Conservation (phyloP, 2,113 vertebrate species). For the Sturnus vulgaris region DNA sequence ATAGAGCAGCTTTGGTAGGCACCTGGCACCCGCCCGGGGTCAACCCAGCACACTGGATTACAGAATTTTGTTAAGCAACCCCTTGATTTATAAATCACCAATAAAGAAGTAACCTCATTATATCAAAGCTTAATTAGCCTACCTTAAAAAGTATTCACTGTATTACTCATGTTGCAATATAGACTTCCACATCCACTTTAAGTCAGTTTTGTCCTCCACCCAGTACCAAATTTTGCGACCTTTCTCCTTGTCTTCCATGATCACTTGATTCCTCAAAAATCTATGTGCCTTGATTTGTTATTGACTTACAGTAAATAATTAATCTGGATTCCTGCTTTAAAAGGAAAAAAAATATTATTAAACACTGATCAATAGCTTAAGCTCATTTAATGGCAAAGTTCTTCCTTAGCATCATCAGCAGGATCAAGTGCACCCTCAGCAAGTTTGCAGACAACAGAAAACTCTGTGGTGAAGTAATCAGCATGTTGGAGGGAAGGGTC, state of each 20-base stretch:
- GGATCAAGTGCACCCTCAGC: neutral
- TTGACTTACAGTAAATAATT: neutral
- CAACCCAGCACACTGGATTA: neutral
- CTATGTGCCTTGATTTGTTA: neutral
- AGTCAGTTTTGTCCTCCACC: neutral
- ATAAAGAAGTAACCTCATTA: neutral
- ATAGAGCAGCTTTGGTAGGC: neutral
- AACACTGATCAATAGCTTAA: neutral
- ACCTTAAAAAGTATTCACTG: neutral
- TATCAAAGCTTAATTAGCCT: neutral
- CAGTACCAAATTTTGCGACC: neutral
- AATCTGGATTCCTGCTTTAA: neutral
- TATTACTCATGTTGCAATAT: neutral
- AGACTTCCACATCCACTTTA: neutral
- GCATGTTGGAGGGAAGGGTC: neutral
- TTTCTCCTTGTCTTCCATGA: neutral
- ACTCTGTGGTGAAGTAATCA: too few species aligned
- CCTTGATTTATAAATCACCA: neutral
- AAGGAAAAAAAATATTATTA: neutral
- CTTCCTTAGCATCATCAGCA: neutral
- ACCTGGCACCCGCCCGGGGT: rapidly evolving
- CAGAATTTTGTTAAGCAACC: neutral
- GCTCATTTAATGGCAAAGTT: neutral
- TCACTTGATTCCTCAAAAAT: neutral
- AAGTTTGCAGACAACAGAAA: neutral